Evolutionary conservation across 1,140 invertebrate genomes (phyloP).

Genomic region (Nasonia vitripennis): DNA sequence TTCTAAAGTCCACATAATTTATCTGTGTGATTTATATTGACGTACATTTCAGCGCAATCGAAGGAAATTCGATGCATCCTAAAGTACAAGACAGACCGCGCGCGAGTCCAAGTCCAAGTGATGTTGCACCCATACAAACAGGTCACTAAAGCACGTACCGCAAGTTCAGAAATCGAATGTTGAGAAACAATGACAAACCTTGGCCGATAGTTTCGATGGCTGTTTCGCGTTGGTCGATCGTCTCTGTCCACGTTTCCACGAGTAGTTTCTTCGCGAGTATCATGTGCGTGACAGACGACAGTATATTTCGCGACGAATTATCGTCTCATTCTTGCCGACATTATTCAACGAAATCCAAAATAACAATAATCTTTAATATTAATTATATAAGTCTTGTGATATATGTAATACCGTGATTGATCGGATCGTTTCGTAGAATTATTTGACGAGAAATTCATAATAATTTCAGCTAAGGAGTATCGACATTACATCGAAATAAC

Average conservation of each 20-base stretch:
- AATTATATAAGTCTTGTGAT: too few species aligned
- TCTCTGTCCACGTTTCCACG: slow-evolving; percentile 61
- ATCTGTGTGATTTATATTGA: too few species aligned
- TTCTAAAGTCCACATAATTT: too few species aligned
- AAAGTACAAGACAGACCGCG: background rate
- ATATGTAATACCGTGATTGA: too few species aligned
- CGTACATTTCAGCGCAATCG: too few species aligned
- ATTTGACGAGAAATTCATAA: too few species aligned
- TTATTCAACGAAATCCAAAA: too few species aligned
- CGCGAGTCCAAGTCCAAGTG: background rate
- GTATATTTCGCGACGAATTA: background rate
- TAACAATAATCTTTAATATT: too few species aligned
- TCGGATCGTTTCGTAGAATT: too few species aligned
- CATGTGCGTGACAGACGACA: slow-evolving; percentile 8
- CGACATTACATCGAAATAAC: too few species aligned
- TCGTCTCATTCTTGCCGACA: background rate
- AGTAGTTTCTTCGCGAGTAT: slow-evolving; percentile 14
- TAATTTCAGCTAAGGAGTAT: too few species aligned
- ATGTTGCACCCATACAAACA: background rate
- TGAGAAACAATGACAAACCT: slow-evolving; percentile 60
- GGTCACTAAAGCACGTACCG: background rate
- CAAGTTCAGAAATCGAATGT: slow-evolving; percentile 7
- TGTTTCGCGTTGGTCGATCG: slow-evolving; percentile 65
- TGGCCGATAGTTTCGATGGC: slow-evolving; percentile 64
- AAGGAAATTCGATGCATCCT: background rate